Percentiles rank a stretch among this genome's conserved stretches.
phyloP scores from a whole-genome alignment of 53 echinoderm and acorn worm genomes.

The Actinopyga echinites region DNA sequence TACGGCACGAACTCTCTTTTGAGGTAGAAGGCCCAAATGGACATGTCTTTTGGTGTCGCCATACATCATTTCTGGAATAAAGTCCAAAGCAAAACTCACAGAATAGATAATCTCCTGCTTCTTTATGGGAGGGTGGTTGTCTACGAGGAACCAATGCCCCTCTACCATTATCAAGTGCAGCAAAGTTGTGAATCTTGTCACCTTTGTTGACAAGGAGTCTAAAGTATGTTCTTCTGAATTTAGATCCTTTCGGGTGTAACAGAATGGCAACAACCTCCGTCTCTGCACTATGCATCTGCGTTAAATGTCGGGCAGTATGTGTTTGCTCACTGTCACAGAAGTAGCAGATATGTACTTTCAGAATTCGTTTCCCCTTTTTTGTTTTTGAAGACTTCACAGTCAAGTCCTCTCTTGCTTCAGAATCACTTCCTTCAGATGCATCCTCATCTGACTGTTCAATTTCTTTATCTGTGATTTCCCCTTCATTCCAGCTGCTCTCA shows the following conservation, averaged over 20 bases:
- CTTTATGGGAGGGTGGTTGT: neutral
- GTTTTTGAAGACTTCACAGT: no score
- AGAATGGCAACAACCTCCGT: neutral
- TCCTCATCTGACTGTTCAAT: no score
- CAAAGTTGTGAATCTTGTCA: neutral
- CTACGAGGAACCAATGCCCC: neutral
- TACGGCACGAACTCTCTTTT: neutral
- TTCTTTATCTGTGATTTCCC: no score
- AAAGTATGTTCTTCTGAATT: neutral
- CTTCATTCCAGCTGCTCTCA: no score
- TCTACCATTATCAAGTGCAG: conserved; percentile 1
- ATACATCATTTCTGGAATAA: neutral
- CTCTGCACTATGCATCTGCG: neutral
- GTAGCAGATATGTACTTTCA: no score
- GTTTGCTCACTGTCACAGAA: no score
- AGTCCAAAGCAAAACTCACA: neutral
- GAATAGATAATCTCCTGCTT: conserved; percentile 4
- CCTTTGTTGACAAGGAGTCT: conserved; percentile 10
- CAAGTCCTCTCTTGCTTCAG: no score
- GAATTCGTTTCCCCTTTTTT: no score
- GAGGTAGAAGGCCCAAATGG: neutral
- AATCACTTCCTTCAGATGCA: no score
- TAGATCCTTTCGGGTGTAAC: neutral
- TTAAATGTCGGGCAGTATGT: no score
- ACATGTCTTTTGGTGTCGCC: neutral